Percentiles rank a stretch among this genome's conserved stretches.
Conservation (phyloP, 30 jellyfish, hydroid and myxozoan species). For the Aurelia aurita region DNA sequence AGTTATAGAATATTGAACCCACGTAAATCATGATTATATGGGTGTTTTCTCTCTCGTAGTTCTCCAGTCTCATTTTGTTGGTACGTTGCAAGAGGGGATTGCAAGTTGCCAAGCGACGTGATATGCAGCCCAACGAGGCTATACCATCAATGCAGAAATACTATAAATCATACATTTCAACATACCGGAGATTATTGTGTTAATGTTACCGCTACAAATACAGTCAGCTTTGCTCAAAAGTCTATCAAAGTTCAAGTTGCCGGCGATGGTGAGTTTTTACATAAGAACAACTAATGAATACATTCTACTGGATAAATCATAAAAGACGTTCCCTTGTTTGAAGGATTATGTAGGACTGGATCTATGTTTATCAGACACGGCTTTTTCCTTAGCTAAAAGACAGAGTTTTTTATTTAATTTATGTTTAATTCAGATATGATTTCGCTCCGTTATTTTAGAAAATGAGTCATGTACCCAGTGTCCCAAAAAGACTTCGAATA, state of each 20-base stretch:
- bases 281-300: background rate
- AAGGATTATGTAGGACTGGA: no score
- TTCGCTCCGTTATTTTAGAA: no score
- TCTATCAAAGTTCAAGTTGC: constrained; percentile 44
- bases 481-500: no score
- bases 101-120: constrained; percentile 70
- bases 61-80: constrained; percentile 83
- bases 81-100: constrained; percentile 71
- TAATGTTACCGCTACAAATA: constrained; percentile 64
- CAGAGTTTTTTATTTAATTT: no score
- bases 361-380: no score
- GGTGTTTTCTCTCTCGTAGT: constrained; percentile 15
- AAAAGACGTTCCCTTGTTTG: no score
- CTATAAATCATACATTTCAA: constrained; percentile 61
- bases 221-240: constrained; percentile 79
- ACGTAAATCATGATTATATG: no score
- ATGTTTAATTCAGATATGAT: no score
- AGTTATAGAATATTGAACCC: no score
- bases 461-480: no score
- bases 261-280: constrained; percentile 40
- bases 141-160: constrained; percentile 51
- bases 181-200: constrained; percentile 70
- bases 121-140: constrained; percentile 84
- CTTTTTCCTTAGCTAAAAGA: no score
- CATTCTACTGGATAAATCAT: no score